Percentiles rank a stretch among this genome's conserved stretches.
These are phyloP conservation scores for Heliconius eleuchia DNA, from an alignment of 1,140 invertebrate species.

Conservation along the genomic window DNA sequence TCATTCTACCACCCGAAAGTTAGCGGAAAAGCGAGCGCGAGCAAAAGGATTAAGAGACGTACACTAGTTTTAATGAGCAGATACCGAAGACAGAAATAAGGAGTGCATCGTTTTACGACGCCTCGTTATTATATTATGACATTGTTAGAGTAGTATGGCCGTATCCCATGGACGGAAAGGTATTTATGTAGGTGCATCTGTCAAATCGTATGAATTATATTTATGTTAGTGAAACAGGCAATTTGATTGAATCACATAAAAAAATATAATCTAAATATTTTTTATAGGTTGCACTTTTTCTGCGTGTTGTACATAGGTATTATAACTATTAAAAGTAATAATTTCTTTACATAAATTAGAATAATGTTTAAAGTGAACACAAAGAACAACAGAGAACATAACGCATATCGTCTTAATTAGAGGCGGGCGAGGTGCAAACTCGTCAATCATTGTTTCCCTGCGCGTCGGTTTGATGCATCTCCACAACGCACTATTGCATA, in stretches of 20 bases:
- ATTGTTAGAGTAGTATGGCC: slow-evolving; percentile 55
- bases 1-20: slow-evolving; percentile 79
- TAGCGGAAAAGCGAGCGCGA: slow-evolving; percentile 66
- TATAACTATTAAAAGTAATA: neutral
- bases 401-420: slow-evolving; percentile 78
- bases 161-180: neutral
- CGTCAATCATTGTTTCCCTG: slow-evolving; percentile 76
- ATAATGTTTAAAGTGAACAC: neutral
- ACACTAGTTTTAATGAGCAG: slow-evolving; percentile 75
- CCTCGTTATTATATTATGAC: slow-evolving; percentile 69
- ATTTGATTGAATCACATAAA: neutral
- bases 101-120: slow-evolving; percentile 61
- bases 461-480: slow-evolving; percentile 62
- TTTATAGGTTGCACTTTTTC: too few species aligned
- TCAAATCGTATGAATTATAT: neutral
- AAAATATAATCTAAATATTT: neutral
- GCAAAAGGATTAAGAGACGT: slow-evolving; percentile 60
- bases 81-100: slow-evolving; percentile 77
- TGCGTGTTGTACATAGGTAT: too few species aligned
- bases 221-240: neutral
- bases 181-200: too few species aligned
- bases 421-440: slow-evolving; percentile 75
- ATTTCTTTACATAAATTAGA: neutral
- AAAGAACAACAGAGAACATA: slow-evolving; percentile 48
- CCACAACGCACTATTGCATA: slow-evolving; percentile 59